Conservation (phyloP, 30 jellyfish, hydroid and myxozoan species). For the Hydractinia echinata region DNA sequence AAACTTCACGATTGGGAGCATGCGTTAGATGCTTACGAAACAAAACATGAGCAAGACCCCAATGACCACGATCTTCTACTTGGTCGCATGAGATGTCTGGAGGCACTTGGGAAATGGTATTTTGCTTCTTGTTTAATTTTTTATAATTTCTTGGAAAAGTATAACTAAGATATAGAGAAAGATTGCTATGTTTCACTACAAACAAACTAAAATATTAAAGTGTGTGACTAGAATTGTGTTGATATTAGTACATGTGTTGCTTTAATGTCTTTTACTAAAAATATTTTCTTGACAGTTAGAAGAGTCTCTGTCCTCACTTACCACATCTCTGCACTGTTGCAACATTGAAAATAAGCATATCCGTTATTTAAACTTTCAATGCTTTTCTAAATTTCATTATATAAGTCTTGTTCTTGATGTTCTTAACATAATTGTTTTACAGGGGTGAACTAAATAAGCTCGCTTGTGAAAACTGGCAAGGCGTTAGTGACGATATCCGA, state of each 20-base stretch:
- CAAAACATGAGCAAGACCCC: slow-evolving; percentile 74
- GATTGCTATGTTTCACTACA: no score
- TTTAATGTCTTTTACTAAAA: no score
- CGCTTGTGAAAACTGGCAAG: slow-evolving; percentile 94
- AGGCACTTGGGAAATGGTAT: slow-evolving; percentile 97
- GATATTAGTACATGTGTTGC: no score
- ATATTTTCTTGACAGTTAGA: no score
- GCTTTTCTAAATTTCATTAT: background rate
- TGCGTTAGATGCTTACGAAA: slow-evolving; percentile 89
- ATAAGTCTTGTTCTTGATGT: background rate
- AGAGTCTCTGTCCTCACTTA: background rate
- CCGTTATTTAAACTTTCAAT: no score
- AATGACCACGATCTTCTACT: slow-evolving; percentile 65
- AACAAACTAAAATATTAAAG: no score
- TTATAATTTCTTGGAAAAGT: no score
- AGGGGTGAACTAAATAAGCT: slow-evolving; percentile 95
- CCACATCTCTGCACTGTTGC: background rate
- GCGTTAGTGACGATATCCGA: slow-evolving; percentile 78
- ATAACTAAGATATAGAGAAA: no score
- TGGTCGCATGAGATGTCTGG: slow-evolving; percentile 93
- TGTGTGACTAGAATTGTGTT: no score
- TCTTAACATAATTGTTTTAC: background rate
- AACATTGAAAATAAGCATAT: background rate
- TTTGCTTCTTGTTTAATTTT: background rate
- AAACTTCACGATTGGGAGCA: slow-evolving; percentile 98